Percentiles rank a stretch among this genome's conserved stretches.
Evolutionary conservation across 2,888 invertebrate species (phyloP).

Genomic region (Platycnemis pennipes): DNA sequence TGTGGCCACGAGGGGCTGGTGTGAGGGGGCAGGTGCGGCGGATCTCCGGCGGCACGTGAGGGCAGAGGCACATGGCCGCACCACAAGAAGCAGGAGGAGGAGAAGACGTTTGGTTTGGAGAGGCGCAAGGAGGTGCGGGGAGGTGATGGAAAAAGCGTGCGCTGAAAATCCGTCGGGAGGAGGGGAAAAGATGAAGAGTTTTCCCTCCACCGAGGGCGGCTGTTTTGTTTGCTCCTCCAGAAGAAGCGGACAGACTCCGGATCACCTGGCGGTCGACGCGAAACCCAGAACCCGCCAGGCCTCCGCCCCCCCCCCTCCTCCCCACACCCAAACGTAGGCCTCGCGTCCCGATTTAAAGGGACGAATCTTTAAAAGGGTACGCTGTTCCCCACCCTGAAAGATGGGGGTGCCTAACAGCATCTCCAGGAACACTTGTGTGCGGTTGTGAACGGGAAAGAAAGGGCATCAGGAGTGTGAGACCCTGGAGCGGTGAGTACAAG

Average conservation of each 20-base stretch:
- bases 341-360: constrained; percentile 49
- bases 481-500: neutral
- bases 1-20: neutral
- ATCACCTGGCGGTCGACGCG: constrained; percentile 55
- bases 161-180: neutral
- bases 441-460: neutral
- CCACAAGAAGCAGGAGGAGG: neutral
- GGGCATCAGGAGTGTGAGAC: neutral
- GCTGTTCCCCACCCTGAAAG: neutral
- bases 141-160: neutral
- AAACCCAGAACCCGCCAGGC: neutral
- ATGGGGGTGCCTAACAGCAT: neutral
- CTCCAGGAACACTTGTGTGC: neutral
- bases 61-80: constrained; percentile 35
- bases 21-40: constrained; percentile 42
- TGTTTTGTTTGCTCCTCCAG: neutral
- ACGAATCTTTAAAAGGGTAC: neutral
- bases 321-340: neutral
- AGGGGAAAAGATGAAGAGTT: neutral
- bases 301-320: neutral
- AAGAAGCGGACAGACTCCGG: neutral
- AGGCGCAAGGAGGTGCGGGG: neutral
- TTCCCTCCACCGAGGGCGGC: neutral
- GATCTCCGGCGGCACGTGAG: constrained; percentile 42
- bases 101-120: neutral